Evolutionary conservation across 2,888 invertebrate species (phyloP), one percentile per base, ranked within the genome.

Genomic region (Agrotis segetum): DNA sequence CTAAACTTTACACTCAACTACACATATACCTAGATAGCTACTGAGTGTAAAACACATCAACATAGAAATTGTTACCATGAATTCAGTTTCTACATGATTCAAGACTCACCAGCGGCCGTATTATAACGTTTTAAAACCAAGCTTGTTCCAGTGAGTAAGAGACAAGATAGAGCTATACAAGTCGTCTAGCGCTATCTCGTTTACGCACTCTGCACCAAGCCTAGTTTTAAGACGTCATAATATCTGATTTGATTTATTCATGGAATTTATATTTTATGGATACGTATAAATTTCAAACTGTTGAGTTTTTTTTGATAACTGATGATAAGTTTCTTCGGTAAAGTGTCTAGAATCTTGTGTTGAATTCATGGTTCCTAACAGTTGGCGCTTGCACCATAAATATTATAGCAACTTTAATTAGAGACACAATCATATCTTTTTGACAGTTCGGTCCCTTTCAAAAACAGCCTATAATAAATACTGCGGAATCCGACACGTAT

Each of bases 401-500:
- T 47, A 70, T 56, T 58, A 71, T 46, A 11, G n/a, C n/a, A n/a
- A n/a, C n/a, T n/a, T 56, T 52, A 55, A 34, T 17, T 64, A 72
- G 19, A 59, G 40, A n/a, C 49, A 40, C 17, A n/a, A n/a, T n/a
- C n/a, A n/a, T n/a, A 14, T 29, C 9, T 53, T 62, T 46, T 46
- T 34, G 34, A 17, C 21, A 63, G 21, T 53, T 49, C 2, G 14
- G 6, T 58, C 34, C 24, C n/a, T 53, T 16, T 47, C 14, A 67
- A 14, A 34, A 49, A 66, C 16, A 16, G 17, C 65, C 34, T 34
- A 66, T 46, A 19, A n/a, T 34, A 4, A 7, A 9, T 24, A 68
- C 24, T 50, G 49, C 3, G 50, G 68, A 9, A 68, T 19, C 4
- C 66, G 64, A 64, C 85, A 85, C 1, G 78, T 82, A 34, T 85